Base-by-base conservation (phyloP, 1,140 invertebrate genomes). In the Sitophilus oryzae region DNA sequence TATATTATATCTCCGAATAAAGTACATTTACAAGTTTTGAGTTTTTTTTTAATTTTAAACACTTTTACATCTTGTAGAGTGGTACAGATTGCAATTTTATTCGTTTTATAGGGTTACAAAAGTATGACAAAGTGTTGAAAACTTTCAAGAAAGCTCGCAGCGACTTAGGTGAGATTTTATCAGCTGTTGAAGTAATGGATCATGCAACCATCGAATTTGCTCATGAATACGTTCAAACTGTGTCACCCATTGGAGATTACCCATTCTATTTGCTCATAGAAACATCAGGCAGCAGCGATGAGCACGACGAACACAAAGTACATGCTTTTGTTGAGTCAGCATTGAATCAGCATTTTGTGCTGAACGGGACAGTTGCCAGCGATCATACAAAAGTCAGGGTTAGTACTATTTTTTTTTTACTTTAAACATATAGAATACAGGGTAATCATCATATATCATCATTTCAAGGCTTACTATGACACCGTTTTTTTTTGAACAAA, bases 181-280 rank as follows among this genome's bases (percentile, higher is more conserved):
- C 93, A 18, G 91, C 93, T 0, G 93, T 90, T 73, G 93, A 98
- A 74, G 84, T 97, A 71, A 88, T 96, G 60, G 94, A 98, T 73
- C 72, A 74, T 19, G 53, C 66, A 8, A 78, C 86, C 0, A 71
- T 93, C 62, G 71, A 77, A 2, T 75, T 79, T 48, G 79, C 82
- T 1, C 73, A 75, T 6, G 64, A 76, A n/a, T 76, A 86, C 9
- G 81, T 79, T 8, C 58, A 89, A 14, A 76, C 79, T 43, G 74
- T 75, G 44, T 84, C 84, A 25, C 80, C 83, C 45, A 70, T 71
- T 25, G 72, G 75, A 22, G 76, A 80, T 22, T 84, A 82, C 69
- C 85, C 88, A 3, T 96, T 94, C 72, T 96, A 96, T 69, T 82
- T 94, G 61, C 66, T 98, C 2, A 82, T 96, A 44, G 94, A 98